A percentile compares a stretch with the other conserved stretches of the same genome.
phyloP scores from a whole-genome alignment of 2,888 invertebrate genomes.

The Aporophyla nigra region DNA sequence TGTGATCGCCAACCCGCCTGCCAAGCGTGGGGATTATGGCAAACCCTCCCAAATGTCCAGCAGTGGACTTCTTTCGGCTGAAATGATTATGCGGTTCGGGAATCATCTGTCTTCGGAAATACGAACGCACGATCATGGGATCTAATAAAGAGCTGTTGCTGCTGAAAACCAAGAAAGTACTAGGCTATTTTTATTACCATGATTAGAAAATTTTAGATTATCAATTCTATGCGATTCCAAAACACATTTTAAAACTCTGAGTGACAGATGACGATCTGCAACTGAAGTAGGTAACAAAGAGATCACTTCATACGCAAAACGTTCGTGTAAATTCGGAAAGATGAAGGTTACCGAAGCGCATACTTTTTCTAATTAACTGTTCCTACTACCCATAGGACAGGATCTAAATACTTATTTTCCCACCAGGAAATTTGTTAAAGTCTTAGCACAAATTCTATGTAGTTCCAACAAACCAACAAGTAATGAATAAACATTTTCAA shows the following conservation, averaged over 20 bases:
- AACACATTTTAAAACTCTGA: background rate
- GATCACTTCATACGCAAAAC: background rate
- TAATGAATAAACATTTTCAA: background rate
- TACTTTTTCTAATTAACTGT: background rate
- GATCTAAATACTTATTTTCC: background rate
- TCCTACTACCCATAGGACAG: too few relatives aligned
- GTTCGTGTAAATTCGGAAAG: background rate
- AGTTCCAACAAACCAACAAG: background rate
- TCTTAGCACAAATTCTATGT: background rate
- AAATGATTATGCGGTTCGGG: background rate
- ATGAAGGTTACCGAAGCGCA: background rate
- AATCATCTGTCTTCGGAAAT: background rate
- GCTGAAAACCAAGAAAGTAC: background rate
- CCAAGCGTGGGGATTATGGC: too few relatives aligned
- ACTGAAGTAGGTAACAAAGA: background rate
- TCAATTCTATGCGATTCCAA: background rate
- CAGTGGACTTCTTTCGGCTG: too few relatives aligned
- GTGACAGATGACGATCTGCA: background rate
- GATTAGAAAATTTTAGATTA: background rate
- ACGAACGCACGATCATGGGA: background rate
- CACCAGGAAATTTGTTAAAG: background rate
- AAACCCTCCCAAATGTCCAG: too few relatives aligned
- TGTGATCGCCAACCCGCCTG: too few relatives aligned
- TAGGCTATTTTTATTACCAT: background rate
- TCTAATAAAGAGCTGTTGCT: background rate